These are phyloP conservation scores for Ailuropoda melanoleuca DNA, from an alignment of 2,113 vertebrate species.

Conservation along the genomic window DNA sequence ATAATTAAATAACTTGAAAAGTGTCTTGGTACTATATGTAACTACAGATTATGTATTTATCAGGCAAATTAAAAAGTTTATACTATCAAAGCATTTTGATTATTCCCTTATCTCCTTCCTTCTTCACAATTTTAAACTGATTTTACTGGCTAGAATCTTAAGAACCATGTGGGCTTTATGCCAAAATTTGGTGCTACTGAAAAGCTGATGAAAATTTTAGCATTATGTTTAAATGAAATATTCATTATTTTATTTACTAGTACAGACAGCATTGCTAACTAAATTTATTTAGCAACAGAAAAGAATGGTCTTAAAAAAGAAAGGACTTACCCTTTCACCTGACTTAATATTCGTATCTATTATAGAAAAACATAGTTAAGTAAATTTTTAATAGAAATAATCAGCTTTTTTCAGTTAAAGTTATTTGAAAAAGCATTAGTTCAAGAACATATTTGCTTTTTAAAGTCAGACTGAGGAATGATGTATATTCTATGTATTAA, in stretches of 20 bases:
- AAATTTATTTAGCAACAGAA: slow-evolving; percentile 35
- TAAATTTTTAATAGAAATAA: not conserved
- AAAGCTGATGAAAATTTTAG: slow-evolving; percentile 52
- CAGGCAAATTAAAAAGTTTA: not conserved
- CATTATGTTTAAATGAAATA: slow-evolving; percentile 43
- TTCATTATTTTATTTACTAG: slow-evolving; percentile 53
- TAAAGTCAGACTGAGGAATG: not conserved
- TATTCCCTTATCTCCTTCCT: not conserved
- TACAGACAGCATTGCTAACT: not conserved
- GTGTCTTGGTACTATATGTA: not conserved
- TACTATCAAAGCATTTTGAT: not conserved
- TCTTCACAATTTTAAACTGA: not conserved
- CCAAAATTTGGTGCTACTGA: slow-evolving; percentile 10
- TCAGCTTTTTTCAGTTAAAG: not conserved
- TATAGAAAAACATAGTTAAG: not conserved
- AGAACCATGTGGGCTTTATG: slow-evolving; percentile 7
- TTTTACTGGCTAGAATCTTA: slow-evolving; percentile 15
- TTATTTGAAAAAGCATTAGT: not conserved
- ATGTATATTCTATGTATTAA: not conserved
- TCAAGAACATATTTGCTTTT: slow-evolving; percentile 13
- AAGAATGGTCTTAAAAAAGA: not conserved
- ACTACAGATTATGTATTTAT: not conserved
- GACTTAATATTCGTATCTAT: not conserved
- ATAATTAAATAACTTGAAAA: slow-evolving; percentile 17
- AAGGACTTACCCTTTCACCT: not conserved